Conservation (phyloP, 2,113 vertebrate species). For the Hypanus sabinus region DNA sequence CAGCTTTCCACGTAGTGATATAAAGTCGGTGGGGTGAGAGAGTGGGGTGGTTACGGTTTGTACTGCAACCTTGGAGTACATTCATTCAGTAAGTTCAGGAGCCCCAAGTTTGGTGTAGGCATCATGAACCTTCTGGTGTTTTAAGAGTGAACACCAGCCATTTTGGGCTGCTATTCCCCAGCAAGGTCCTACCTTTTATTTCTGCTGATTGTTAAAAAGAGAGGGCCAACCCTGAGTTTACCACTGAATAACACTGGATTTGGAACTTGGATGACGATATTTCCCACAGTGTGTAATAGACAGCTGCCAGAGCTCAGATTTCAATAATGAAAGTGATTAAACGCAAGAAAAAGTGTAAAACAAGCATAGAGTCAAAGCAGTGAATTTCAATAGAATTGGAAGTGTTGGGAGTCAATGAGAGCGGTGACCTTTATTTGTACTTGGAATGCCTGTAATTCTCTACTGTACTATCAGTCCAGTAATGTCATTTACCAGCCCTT, state of each 20-base stretch:
- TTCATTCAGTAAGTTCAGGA: no score
- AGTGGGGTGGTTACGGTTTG: no score
- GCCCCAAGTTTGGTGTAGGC: no score
- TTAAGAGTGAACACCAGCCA: no score
- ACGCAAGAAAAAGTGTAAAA: not conserved
- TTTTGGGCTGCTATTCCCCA: no score
- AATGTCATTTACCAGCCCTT: not conserved
- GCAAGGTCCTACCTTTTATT: not conserved
- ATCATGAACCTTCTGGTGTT: no score
- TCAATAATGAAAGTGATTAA: not conserved
- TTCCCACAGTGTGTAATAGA: not conserved
- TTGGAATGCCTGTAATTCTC: not conserved
- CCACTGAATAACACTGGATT: not conserved
- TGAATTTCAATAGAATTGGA: not conserved
- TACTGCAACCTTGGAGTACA: no score
- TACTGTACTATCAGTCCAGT: not conserved
- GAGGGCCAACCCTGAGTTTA: not conserved
- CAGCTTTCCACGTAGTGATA: no score
- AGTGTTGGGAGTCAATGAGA: no score
- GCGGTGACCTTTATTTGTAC: not conserved
- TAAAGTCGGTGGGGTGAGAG: no score
- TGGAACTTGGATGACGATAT: not conserved
- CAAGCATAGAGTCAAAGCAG: not conserved
- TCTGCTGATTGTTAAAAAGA: not conserved
- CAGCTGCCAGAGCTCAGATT: not conserved